Conservation (phyloP, 1,140 invertebrate species). For the Reticulitermes speratus region DNA sequence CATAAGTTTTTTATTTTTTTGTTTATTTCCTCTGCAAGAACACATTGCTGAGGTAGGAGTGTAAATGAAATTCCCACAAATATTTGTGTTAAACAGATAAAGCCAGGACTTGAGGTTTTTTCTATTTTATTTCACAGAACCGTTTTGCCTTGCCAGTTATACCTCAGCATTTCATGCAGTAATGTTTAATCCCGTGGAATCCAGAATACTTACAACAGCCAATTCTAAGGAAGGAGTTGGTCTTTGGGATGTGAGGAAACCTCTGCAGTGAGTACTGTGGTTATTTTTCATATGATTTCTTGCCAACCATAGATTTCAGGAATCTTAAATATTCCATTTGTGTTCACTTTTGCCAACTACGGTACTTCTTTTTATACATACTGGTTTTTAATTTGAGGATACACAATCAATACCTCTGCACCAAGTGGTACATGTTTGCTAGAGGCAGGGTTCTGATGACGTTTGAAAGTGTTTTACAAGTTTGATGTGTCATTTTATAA, state of each 20-base stretch:
- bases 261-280: conserved; percentile 66
- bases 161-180: conserved; percentile 83
- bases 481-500: too few species aligned
- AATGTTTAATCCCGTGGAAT: conserved; percentile 84
- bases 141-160: conserved; percentile 64
- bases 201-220: conserved; percentile 78
- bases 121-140: conserved; percentile 47
- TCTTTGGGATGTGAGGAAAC: conserved; percentile 85
- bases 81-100: too few species aligned
- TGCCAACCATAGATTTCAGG: too few species aligned
- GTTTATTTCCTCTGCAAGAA: too few species aligned
- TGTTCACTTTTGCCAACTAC: neutral
- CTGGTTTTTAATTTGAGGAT: neutral
- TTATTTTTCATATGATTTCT: neutral
- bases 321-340: neutral
- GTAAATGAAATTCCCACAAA: too few species aligned
- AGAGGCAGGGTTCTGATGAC: too few species aligned
- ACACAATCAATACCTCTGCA: neutral
- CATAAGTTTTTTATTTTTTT: too few species aligned
- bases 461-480: too few species aligned
- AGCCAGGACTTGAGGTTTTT: too few species aligned
- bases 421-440: too few species aligned
- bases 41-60: too few species aligned
- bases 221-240: conserved; percentile 86
- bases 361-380: neutral